Evolutionary conservation across 2,888 invertebrate genomes (phyloP), one percentile per base, ranked within the genome.

Genomic region (Linnaemya vulpina): DNA sequence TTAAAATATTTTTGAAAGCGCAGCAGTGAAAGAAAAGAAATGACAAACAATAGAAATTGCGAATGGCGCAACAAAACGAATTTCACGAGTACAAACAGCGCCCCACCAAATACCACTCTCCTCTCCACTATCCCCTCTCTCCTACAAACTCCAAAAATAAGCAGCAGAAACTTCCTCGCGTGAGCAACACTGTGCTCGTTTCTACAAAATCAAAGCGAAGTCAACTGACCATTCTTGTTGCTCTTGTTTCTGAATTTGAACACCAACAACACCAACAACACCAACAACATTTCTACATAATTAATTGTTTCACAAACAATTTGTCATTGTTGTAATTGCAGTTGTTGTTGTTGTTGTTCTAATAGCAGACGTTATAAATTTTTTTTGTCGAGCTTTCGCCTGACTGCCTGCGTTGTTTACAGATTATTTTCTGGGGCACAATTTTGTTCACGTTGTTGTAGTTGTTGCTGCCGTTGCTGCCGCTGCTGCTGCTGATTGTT

Each of bases 351-450:
- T 60, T n/a, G n/a, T n/a, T n/a, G n/a, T n/a, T n/a, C 17, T 30
- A 20, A 8, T 9, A 30, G 10, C 63, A 46, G 38, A 20, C 22
- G 53, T 55, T 70, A 40, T n/a, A n/a, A n/a, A n/a, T n/a, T n/a
- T n/a, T n/a, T 40, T 35, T 22, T 11, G 10, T 4, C 20, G 62
- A 53, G 63, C 9, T 43, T 77, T 60, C 65, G 65, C 38, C 40
- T 43, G 60, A 60, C 71, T 38, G 49, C 35, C 58, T 60, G 11
- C 22, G 38, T 67, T 84, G 84, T 84, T 84, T 84, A 84, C 84
- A 78, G 22, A 74, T 68, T 43, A 68, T n/a, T 81, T 75, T 84
- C 84, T 84, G 84, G 84, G 81, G 74, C 84, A 84, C 43, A 40
- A 62, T 77, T n/a, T n/a, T n/a, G n/a, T n/a, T 74, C 67, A 30